These are phyloP conservation scores for Coenobita brevimanus DNA, from an alignment of 1,140 invertebrate genomes.

Conservation along the genomic window DNA sequence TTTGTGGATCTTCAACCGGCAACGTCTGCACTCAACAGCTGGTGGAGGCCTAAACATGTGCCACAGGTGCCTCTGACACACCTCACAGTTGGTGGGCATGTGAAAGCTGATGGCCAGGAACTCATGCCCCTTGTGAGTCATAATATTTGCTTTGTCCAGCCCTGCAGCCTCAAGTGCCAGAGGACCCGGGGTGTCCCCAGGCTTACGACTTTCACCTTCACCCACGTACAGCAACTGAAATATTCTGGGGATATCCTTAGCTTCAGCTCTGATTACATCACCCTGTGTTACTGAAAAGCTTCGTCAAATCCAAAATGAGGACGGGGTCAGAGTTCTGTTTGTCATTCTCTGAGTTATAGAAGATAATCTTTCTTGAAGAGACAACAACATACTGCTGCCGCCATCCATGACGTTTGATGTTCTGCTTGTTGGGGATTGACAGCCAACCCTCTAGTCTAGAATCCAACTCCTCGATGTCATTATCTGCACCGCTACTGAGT, in stretches of 20 bases:
- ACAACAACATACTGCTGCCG: conserved; percentile 98
- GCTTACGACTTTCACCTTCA: conserved; percentile 89
- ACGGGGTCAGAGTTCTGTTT: conserved; percentile 96
- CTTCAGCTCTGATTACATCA: conserved; percentile 97
- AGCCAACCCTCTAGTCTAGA: conserved; percentile 95
- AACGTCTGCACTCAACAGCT: conserved; percentile 97
- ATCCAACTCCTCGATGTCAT: conserved; percentile 77
- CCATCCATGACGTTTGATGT: conserved; percentile 96
- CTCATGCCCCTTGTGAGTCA: conserved; percentile 95
- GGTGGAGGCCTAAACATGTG: conserved; percentile 97
- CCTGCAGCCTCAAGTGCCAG: conserved; percentile 73
- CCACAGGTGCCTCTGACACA: conserved; percentile 97
- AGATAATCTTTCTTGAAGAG: conserved; percentile 96
- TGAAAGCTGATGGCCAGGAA: conserved; percentile 97
- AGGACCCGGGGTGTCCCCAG: conserved; percentile 67
- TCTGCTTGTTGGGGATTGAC: conserved; percentile 95
- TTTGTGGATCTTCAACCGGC: conserved; percentile 96
- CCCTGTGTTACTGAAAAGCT: conserved; percentile 92
- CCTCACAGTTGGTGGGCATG: conserved; percentile 98
- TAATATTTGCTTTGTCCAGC: conserved; percentile 84
- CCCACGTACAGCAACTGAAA: conserved; percentile 97
- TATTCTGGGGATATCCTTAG: conserved; percentile 98
- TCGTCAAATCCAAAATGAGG: conserved; percentile 90
- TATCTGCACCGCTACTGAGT: conserved; percentile 87
- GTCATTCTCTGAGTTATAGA: conserved; percentile 96